Percentiles rank a stretch among this genome's conserved stretches.
Conservation (phyloP, 2,797 vertebrate genomes). For the Enteromius viviparus region DNA sequence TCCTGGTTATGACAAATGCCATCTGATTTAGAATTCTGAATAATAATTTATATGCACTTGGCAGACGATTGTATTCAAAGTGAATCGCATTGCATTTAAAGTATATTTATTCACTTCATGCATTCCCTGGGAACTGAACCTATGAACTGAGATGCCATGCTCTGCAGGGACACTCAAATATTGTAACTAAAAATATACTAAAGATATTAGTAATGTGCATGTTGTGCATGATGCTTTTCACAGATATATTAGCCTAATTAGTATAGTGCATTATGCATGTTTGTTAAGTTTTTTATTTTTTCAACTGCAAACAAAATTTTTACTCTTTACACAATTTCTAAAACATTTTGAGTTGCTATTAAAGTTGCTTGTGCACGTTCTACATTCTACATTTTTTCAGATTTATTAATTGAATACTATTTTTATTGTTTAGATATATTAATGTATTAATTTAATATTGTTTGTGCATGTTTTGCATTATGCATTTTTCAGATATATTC, state of each 20-base stretch:
- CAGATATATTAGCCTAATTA: not conserved
- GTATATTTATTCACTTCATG: conserved; percentile 6
- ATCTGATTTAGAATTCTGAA: not conserved
- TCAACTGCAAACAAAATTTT: too few relatives aligned
- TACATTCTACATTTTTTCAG: not conserved
- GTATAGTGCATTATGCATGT: not conserved
- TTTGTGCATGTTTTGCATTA: not conserved
- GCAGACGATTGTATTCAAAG: not conserved
- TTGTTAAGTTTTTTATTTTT: too few relatives aligned
- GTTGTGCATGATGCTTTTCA: not conserved
- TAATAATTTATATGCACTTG: not conserved
- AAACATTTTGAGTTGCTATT: not conserved
- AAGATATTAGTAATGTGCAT: not conserved
- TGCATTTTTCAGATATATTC: not conserved
- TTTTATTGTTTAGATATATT: not conserved
- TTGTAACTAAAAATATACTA: not conserved
- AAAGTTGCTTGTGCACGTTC: not conserved
- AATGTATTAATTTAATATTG: not conserved
- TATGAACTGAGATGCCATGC: not conserved
- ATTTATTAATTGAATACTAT: not conserved
- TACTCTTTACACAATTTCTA: too few relatives aligned
- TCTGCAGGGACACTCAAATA: not conserved
- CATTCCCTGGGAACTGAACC: not conserved
- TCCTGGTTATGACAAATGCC: not conserved
- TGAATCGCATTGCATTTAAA: not conserved